These are phyloP conservation scores for Glaucomys volans DNA, from an alignment of 2,113 vertebrate genomes.

Conservation along the genomic window DNA sequence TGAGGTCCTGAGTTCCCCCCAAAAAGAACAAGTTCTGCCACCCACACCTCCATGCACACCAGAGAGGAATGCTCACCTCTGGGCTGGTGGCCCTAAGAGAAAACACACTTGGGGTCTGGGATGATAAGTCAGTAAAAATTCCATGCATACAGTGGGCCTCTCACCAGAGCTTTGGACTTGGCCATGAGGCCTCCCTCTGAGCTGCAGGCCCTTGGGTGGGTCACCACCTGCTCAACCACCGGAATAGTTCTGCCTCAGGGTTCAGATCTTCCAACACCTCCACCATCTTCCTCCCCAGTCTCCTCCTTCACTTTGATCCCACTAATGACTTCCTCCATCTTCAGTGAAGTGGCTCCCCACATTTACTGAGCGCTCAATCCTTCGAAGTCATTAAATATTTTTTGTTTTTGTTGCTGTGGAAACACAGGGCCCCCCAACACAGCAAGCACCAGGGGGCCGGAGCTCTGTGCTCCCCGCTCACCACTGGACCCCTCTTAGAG, in stretches of 20 bases:
- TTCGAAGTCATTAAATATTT: not conserved
- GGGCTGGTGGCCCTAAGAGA: not conserved
- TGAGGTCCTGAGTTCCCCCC: too few species aligned
- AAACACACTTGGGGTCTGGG: not conserved
- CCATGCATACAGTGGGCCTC: not conserved
- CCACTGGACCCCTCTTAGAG: not conserved
- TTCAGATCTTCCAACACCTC: not conserved
- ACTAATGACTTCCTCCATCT: not conserved
- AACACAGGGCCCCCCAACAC: not conserved
- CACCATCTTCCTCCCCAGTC: not conserved
- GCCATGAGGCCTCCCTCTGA: fast-evolving
- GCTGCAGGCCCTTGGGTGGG: too few species aligned
- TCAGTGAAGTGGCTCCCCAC: not conserved
- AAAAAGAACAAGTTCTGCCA: not conserved
- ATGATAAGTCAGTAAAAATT: not conserved
- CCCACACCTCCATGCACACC: not conserved
- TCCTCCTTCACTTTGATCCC: not conserved
- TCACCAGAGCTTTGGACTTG: not conserved
- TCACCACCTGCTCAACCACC: too few species aligned
- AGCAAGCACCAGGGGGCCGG: not conserved
- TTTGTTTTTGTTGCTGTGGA: not conserved
- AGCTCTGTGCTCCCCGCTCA: not conserved
- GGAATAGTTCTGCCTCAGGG: not conserved
- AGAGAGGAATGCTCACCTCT: not conserved
- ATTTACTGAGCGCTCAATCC: not conserved